Percentiles rank a stretch among this genome's conserved stretches.
These are phyloP conservation scores for Drosophila percnosoma DNA, from an alignment of 2,888 invertebrate genomes.

Conservation along the genomic window DNA sequence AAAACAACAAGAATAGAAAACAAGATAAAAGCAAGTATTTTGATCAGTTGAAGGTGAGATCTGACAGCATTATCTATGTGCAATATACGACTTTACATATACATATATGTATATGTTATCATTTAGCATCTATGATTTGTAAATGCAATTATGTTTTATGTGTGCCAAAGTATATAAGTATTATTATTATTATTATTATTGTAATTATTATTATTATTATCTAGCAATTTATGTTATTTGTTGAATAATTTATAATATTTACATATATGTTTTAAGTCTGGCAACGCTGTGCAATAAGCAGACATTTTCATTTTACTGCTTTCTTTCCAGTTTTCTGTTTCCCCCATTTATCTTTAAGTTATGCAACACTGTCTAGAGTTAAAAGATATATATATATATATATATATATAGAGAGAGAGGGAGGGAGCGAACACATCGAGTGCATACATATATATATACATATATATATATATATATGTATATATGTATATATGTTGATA, in stretches of 20 bases:
- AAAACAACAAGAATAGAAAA: conserved; percentile 19
- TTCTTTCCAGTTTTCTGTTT: conserved; percentile 7
- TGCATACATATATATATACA: conserved; percentile 2
- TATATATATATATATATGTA: conserved; percentile 1
- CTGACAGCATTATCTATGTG: conserved; percentile 55
- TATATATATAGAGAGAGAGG: background rate
- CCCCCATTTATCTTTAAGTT: conserved; percentile 43
- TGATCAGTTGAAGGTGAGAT: conserved; percentile 31
- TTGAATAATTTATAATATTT: conserved; percentile 69
- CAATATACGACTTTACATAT: conserved; percentile 50
- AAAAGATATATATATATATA: conserved; percentile 1
- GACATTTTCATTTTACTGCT: conserved; percentile 16
- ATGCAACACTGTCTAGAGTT: conserved; percentile 33
- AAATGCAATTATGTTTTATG: conserved; percentile 56
- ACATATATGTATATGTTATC: conserved; percentile 26
- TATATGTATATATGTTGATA: conserved; percentile 6
- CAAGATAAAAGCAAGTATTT: conserved; percentile 27
- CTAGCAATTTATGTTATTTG: conserved; percentile 45
- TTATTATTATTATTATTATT: conserved; percentile 44
- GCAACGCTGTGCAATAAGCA: conserved; percentile 67
- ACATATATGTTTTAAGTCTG: conserved; percentile 46
- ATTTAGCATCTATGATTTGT: conserved; percentile 35
- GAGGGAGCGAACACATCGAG: conserved; percentile 30
- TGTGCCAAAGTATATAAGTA: conserved; percentile 72
- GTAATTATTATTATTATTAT: conserved; percentile 26